phyloP scores from a whole-genome alignment of 1,140 invertebrate genomes.

The Grapholita molesta region DNA sequence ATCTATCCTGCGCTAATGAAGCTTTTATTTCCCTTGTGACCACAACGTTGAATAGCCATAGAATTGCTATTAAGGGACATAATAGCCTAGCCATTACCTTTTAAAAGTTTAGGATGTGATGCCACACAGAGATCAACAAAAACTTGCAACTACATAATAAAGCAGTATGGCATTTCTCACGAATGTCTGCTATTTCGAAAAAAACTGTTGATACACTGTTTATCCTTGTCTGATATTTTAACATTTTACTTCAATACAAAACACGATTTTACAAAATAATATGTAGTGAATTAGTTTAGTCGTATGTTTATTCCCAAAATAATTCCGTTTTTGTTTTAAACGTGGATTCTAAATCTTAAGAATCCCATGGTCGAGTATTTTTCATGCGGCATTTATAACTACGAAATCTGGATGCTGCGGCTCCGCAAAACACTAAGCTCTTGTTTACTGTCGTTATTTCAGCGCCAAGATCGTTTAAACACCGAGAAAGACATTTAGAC shows the following conservation, averaged over 20 bases:
- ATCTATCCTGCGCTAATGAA: not conserved
- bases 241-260: no score
- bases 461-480: not conserved
- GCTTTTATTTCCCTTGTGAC: not conserved
- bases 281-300: no score
- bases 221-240: no score
- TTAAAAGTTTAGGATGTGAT: not conserved
- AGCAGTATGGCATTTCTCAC: not conserved
- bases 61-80: not conserved
- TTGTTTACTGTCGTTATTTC: not conserved
- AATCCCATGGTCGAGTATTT: no score
- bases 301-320: no score
- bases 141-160: not conserved
- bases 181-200: no score
- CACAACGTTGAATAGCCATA: not conserved
- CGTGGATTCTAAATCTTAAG: no score
- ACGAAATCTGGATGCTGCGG: not conserved
- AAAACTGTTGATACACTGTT: no score
- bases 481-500: not conserved
- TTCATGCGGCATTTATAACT: not conserved
- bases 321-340: no score
- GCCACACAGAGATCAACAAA: not conserved
- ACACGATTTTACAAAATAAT: no score
- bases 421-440: not conserved
- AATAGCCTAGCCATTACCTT: not conserved